phyloP scores from a whole-genome alignment of 2,113 vertebrate species.

The Zapornia atra region DNA sequence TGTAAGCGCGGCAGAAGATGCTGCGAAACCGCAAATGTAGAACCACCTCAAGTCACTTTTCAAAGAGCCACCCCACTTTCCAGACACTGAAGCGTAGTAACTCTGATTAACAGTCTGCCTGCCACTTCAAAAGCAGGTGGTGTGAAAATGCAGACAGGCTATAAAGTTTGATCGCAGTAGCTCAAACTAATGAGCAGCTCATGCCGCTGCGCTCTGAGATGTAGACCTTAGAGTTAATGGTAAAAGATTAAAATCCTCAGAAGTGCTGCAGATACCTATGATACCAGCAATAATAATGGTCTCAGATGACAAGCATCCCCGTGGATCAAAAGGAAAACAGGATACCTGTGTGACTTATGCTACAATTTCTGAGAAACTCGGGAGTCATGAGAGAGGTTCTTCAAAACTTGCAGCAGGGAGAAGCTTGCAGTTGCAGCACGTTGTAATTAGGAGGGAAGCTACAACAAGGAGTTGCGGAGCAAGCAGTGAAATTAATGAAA shows the following conservation, averaged over 20 bases:
- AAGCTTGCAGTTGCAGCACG: constrained; percentile 10
- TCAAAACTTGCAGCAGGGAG: neutral
- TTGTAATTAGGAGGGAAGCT: constrained; percentile 13
- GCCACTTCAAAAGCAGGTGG: constrained; percentile 38
- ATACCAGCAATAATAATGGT: constrained; percentile 35
- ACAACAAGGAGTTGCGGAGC: neutral
- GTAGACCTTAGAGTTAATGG: constrained; percentile 26
- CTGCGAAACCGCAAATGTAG: neutral
- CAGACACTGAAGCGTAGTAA: neutral
- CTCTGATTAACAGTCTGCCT: constrained; percentile 27
- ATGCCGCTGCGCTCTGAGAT: neutral
- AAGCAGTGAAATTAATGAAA: neutral
- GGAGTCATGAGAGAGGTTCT: neutral
- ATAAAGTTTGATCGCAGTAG: neutral
- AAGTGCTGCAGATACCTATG: neutral
- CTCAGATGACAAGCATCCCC: neutral
- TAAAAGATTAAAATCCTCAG: constrained; percentile 35
- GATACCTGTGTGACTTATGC: neutral
- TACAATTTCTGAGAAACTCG: neutral
- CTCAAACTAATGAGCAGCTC: constrained; percentile 44
- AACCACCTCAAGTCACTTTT: neutral
- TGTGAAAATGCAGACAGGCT: constrained; percentile 43
- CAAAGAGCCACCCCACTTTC: neutral
- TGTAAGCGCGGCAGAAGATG: neutral
- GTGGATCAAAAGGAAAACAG: constrained; percentile 30